These are phyloP conservation scores for Chaenodraco wilsoni DNA, from an alignment of 2,797 vertebrate genomes.

Conservation along the genomic window DNA sequence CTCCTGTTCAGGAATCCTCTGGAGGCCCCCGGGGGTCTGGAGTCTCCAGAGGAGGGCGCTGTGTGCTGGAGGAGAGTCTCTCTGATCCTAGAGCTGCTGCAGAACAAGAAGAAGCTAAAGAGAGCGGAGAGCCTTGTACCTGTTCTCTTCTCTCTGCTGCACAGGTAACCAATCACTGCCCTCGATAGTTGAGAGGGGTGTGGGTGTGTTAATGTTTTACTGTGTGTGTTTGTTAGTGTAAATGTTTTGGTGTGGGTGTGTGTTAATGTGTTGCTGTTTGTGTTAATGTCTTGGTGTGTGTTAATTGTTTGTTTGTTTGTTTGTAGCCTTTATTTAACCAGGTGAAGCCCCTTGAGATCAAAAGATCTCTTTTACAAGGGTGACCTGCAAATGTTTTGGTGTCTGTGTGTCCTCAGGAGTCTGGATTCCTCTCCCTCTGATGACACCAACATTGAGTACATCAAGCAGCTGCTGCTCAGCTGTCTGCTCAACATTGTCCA, in stretches of 20 bases:
- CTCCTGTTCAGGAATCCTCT: constrained; percentile 82
- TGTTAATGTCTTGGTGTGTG: too few relatives aligned
- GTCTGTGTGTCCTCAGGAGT: constrained; percentile 77
- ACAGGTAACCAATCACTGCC: constrained; percentile 74
- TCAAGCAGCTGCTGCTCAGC: constrained; percentile 93
- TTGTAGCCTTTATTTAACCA: too few relatives aligned
- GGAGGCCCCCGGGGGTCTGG: constrained; percentile 43
- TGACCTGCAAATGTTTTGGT: too few relatives aligned
- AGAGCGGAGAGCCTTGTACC: constrained; percentile 87
- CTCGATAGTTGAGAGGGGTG: too few relatives aligned
- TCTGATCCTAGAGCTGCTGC: constrained; percentile 93
- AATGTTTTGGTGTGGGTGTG: too few relatives aligned
- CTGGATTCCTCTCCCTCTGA: constrained; percentile 80
- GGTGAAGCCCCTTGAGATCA: too few relatives aligned
- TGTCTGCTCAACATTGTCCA: constrained; percentile 91
- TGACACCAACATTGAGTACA: constrained; percentile 90
- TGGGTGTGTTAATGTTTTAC: too few relatives aligned
- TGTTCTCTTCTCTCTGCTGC: constrained; percentile 89
- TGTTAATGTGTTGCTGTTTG: too few relatives aligned
- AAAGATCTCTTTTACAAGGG: too few relatives aligned
- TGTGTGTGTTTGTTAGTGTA: too few relatives aligned
- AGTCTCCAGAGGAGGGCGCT: constrained; percentile 64
- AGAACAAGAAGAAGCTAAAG: constrained; percentile 96
- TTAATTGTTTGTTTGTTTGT: too few relatives aligned
- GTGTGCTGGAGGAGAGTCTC: constrained; percentile 90